Base-by-base conservation (phyloP, 2,888 invertebrate species). In the Eurytoma californica region DNA sequence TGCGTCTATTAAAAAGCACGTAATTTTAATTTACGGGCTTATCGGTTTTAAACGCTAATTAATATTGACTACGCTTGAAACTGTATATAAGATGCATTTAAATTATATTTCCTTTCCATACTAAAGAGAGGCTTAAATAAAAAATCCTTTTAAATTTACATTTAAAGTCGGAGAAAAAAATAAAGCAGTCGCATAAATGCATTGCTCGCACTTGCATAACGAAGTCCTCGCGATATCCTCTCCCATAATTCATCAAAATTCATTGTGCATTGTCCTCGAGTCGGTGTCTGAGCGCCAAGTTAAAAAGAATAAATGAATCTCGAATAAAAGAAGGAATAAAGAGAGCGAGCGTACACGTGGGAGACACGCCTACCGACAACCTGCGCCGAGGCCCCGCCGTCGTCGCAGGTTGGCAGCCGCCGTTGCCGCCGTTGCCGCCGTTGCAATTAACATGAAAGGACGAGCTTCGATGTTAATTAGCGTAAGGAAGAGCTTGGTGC, bases 401-500 rank as follows among this genome's bases (percentile, higher is more conserved):
- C 39, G 39, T 9, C 78, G 80, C 79, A 67, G 55, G 69, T 69
- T 61, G 68, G 28, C 18, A 30, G 18, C 16, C 47, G 18, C 51
- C 16, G 72, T 63, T 68, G 86, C 85, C 24, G 24, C 24, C 24
- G 24, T 24, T 24, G 18, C 16, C 47, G 18, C 51, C 16, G 72
- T 63, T 70, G 86, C 85, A 87, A 88, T 88, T 88, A 87, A 88
- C 87, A 86, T 87, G 84, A 83, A 83, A 69, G 69, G 63, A 65
- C 81, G 82, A 84, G 84, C 73, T 85, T 86, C 82, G 85, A 86
- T 87, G 86, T 88, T 88, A 88, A 88, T 88, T 88, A 88, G 88
- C 86, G 85, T 87, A 87, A 86, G 85, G 77, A 80, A 72, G n/a
- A 14, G 60, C 39, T 61, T 16, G 60, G 14, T 47, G 68, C 61